Evolutionary conservation across 2,888 invertebrate species (phyloP).

Genomic region (Drosophila atripex): DNA sequence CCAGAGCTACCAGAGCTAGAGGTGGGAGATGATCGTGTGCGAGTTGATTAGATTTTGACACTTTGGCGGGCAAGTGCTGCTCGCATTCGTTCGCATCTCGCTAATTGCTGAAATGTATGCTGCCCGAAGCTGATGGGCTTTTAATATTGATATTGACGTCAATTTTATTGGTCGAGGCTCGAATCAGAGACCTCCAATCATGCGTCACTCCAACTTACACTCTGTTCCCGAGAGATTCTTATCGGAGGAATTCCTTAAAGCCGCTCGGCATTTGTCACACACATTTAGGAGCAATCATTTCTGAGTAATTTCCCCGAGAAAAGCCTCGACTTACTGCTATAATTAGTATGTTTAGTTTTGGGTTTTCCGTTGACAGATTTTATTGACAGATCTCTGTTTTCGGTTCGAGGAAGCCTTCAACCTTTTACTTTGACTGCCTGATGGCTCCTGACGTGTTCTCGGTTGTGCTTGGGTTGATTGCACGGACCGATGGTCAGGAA

Average conservation of each 20-base stretch:
- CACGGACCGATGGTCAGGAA: constrained; percentile 55
- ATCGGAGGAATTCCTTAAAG: constrained; percentile 17
- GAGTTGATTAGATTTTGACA: constrained; percentile 64
- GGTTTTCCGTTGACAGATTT: constrained; percentile 47
- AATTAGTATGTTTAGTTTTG: constrained; percentile 20
- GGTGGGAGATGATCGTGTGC: constrained; percentile 15
- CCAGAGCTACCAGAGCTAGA: neutral
- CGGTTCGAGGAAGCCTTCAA: constrained; percentile 26
- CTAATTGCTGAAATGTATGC: constrained; percentile 52
- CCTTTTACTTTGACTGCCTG: constrained; percentile 26
- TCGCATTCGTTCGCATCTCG: constrained; percentile 47
- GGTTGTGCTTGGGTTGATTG: constrained; percentile 64
- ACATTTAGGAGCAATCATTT: neutral
- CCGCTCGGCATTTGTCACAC: constrained; percentile 30
- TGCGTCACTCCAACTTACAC: constrained; percentile 1
- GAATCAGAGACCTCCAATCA: constrained; percentile 3
- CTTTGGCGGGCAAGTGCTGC: constrained; percentile 34
- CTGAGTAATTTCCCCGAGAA: constrained; percentile 20
- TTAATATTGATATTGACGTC: constrained; percentile 45
- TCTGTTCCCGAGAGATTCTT: constrained; percentile 18
- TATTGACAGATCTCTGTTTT: constrained; percentile 43
- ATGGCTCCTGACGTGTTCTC: constrained; percentile 15
- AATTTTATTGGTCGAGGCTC: constrained; percentile 54
- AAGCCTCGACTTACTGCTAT: constrained; percentile 1
- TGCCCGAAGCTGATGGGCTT: constrained; percentile 17